phyloP scores from a whole-genome alignment of 2,113 vertebrate genomes.

The Epinephelus cyanopodus region DNA sequence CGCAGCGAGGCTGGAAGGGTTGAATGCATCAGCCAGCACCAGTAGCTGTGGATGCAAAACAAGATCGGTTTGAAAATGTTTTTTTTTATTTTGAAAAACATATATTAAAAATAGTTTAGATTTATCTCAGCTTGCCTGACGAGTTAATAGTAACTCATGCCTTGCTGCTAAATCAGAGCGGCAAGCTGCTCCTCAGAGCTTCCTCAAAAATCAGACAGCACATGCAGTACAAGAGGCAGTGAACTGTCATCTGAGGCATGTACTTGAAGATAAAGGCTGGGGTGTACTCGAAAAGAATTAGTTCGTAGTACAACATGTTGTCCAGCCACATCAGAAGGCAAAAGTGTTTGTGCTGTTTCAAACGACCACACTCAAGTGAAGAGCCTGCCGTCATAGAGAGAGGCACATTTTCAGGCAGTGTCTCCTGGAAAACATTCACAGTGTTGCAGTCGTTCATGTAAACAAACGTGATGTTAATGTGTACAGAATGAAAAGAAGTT shows the following conservation, averaged over 20 bases:
- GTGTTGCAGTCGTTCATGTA: not conserved
- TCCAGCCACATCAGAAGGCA: not conserved
- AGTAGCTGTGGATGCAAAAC: not conserved
- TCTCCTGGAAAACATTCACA: not conserved
- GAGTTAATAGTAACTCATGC: not conserved
- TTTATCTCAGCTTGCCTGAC: not conserved
- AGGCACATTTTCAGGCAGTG: not conserved
- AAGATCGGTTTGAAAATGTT: not conserved
- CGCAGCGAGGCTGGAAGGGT: not conserved
- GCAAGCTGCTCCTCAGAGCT: constrained; percentile 2
- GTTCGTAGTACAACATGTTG: not conserved
- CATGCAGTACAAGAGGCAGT: not conserved
- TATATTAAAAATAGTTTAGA: not conserved
- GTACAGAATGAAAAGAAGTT: not conserved
- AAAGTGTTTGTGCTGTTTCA: not conserved
- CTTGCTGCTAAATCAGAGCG: not conserved
- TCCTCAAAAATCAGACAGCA: constrained; percentile 2
- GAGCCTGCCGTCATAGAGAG: not conserved
- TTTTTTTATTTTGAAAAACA: not conserved
- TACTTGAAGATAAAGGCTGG: not conserved
- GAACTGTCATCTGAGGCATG: not conserved
- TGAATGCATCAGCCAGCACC: not conserved
- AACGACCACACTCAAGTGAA: not conserved
- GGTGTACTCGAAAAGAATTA: not conserved
- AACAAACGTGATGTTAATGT: not conserved